Percentiles rank a stretch among this genome's conserved stretches.
Evolutionary conservation across 1,140 invertebrate species (phyloP).

Genomic region (Popillia japonica): DNA sequence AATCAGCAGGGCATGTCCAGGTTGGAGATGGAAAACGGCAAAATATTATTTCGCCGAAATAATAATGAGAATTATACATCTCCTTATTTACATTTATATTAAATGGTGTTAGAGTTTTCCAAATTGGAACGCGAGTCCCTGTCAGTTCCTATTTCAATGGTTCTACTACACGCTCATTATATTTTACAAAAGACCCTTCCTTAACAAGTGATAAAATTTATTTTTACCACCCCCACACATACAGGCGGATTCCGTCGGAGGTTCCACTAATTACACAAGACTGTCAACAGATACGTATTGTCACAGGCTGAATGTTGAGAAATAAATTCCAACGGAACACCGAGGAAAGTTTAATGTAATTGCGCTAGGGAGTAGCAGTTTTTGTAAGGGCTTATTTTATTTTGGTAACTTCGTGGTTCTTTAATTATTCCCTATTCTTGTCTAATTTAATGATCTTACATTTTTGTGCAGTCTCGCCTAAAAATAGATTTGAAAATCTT

Average conservation of each 20-base stretch:
- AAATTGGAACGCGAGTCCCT: not conserved
- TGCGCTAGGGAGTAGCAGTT: not conserved
- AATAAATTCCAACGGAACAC: not conserved
- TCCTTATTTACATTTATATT: slow-evolving; percentile 34
- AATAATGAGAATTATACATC: slow-evolving; percentile 6
- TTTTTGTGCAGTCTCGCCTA: too few relatives aligned
- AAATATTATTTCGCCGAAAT: slow-evolving; percentile 30
- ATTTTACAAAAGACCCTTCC: not conserved
- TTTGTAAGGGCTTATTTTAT: not conserved
- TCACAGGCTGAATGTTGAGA: not conserved
- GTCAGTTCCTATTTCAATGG: not conserved
- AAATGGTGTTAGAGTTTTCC: slow-evolving; percentile 25
- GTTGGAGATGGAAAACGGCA: slow-evolving; percentile 22
- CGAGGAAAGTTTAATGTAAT: slow-evolving; percentile 2
- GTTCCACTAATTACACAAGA: not conserved
- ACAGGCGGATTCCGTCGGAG: not conserved
- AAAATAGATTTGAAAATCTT: too few relatives aligned
- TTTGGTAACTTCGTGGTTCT: not conserved
- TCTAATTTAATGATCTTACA: not conserved
- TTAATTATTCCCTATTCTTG: not conserved
- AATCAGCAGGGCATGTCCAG: not conserved
- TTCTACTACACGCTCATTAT: slow-evolving; percentile 6
- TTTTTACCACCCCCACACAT: not conserved
- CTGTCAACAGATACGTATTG: slow-evolving; percentile 23
- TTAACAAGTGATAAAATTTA: slow-evolving; percentile 27